Conservation (phyloP, 1,140 invertebrate genomes). For the Calycopis cecrops region DNA sequence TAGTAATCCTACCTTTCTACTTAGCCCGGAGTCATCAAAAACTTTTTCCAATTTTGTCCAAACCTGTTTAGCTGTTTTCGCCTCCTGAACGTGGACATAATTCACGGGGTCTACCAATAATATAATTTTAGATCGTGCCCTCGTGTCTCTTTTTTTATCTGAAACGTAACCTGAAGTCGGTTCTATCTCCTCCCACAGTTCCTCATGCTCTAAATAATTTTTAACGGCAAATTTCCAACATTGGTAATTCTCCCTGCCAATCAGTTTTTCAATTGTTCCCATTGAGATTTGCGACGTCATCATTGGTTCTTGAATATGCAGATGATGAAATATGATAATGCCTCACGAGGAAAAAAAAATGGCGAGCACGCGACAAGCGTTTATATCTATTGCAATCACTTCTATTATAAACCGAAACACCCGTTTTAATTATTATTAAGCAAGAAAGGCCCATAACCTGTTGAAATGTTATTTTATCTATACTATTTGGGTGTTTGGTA, state of each 20-base stretch:
- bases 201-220: constrained; percentile 13
- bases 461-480: too few relatives aligned
- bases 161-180: neutral
- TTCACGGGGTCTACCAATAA: neutral
- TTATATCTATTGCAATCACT: constrained; percentile 10
- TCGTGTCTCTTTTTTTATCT: neutral
- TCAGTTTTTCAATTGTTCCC: constrained; percentile 3
- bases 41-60: constrained; percentile 9
- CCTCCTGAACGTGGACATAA: constrained; percentile 8
- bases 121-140: constrained; percentile 10
- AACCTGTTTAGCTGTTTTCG: constrained; percentile 6
- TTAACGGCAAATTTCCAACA: constrained; percentile 9
- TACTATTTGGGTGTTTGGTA: too few relatives aligned
- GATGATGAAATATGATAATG: neutral
- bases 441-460: neutral
- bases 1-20: constrained; percentile 12
- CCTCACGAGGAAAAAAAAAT: neutral
- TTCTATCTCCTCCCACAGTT: constrained; percentile 8
- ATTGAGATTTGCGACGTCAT: constrained; percentile 15
- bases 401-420: neutral
- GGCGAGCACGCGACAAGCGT: neutral
- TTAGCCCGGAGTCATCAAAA: constrained; percentile 14
- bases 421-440: neutral
- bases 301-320: constrained; percentile 5
- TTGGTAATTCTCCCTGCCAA: constrained; percentile 14